phyloP scores from a whole-genome alignment of 2,113 vertebrate genomes.

The Vicugna pacos region DNA sequence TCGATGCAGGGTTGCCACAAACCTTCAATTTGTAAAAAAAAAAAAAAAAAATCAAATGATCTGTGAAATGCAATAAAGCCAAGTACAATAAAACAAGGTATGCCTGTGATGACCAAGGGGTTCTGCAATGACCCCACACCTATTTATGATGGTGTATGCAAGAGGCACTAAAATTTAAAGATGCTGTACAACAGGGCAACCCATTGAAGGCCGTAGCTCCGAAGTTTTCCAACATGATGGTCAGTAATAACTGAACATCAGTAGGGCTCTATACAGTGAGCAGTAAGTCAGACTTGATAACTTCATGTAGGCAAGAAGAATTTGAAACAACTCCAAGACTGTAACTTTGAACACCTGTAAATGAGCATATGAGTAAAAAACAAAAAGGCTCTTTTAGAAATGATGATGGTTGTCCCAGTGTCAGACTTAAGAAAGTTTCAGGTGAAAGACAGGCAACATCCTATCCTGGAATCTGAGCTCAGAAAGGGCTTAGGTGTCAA shows the following conservation, averaged over 20 bases:
- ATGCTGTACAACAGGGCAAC: neutral
- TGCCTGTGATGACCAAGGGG: neutral
- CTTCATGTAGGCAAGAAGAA: neutral
- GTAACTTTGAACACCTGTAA: neutral
- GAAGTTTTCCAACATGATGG: neutral
- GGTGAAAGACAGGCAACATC: neutral
- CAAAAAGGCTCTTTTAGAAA: neutral
- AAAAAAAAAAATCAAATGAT: neutral
- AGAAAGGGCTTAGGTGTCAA: neutral
- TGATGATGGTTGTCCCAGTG: neutral
- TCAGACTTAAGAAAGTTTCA: neutral
- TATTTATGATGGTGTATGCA: neutral
- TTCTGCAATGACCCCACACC: neutral
- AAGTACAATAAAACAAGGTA: neutral
- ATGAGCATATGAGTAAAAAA: neutral
- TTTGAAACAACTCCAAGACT: neutral
- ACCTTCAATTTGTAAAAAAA: neutral
- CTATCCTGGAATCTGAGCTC: neutral
- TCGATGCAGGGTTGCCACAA: neutral
- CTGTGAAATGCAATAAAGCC: neutral
- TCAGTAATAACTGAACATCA: neutral
- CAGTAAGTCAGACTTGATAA: neutral
- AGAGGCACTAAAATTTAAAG: neutral
- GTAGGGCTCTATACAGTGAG: neutral
- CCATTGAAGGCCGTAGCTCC: neutral